Evolutionary conservation across 1,140 invertebrate species (phyloP).

Genomic region (Sycophaga agraensis): DNA sequence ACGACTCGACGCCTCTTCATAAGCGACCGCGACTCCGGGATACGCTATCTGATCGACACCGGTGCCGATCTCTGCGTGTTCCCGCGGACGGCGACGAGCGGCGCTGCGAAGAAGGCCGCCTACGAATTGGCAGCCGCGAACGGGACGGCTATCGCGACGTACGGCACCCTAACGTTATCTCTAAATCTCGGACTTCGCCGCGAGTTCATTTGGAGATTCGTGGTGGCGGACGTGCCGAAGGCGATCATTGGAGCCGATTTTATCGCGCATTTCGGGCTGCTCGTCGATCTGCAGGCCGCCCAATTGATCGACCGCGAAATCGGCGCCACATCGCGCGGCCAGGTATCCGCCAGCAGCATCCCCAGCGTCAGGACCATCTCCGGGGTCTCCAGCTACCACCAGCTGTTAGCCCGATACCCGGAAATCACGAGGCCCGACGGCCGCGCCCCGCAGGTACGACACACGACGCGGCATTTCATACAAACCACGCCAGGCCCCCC

Average conservation of each 20-base stretch:
- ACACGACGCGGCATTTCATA: background rate
- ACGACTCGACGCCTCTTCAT: no score
- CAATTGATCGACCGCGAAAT: no score
- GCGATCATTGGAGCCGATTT: constrained; percentile 32
- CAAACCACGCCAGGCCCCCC: background rate
- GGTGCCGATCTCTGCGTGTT: constrained; percentile 29
- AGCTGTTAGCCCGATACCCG: background rate
- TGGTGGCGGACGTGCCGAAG: constrained; percentile 43
- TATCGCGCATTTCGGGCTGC: constrained; percentile 38
- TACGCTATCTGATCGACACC: background rate
- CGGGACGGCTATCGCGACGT: constrained; percentile 11
- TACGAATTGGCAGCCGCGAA: background rate
- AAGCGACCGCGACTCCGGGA: no score
- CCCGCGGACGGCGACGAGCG: background rate
- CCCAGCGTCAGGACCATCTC: background rate
- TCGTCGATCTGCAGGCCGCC: constrained; percentile 40
- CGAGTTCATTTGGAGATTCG: constrained; percentile 45
- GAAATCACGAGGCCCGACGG: background rate
- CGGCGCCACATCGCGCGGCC: background rate
- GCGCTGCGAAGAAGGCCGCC: constrained; percentile 12
- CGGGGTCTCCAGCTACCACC: background rate
- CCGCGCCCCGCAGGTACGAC: background rate
- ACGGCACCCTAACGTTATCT: no score
- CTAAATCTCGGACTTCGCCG: constrained; percentile 41
- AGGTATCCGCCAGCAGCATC: background rate